Conservation (phyloP, 2,797 vertebrate species). For the Chromis chromis region DNA sequence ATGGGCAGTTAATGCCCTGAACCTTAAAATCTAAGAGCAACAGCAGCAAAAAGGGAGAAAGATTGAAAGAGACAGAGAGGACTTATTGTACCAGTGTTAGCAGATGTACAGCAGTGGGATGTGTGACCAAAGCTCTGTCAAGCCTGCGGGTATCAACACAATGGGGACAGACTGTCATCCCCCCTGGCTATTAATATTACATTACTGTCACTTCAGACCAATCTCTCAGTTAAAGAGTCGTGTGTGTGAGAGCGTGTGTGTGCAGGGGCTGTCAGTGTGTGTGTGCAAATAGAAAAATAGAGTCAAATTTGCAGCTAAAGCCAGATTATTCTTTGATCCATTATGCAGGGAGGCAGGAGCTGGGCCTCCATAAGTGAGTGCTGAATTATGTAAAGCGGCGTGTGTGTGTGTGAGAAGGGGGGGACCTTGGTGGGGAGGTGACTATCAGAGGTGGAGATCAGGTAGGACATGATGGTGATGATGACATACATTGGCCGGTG, state of each 20-base stretch:
- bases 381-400: constrained; percentile 71
- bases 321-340: constrained; percentile 72
- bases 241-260: constrained; percentile 21
- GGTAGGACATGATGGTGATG: constrained; percentile 55
- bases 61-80: constrained; percentile 77
- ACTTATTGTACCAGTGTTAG: constrained; percentile 75
- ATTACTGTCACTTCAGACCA: constrained; percentile 84
- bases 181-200: constrained; percentile 83
- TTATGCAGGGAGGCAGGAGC: constrained; percentile 72
- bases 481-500: constrained; percentile 62
- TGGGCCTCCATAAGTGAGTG: constrained; percentile 58
- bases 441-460: constrained; percentile 71
- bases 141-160: constrained; percentile 80
- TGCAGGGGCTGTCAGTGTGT: constrained; percentile 6
- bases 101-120: constrained; percentile 80
- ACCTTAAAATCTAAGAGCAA: constrained; percentile 30
- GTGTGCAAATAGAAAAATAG: constrained; percentile 58
- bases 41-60: constrained; percentile 34
- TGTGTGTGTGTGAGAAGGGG: constrained; percentile 50
- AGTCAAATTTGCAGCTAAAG: constrained; percentile 59
- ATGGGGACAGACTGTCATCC: constrained; percentile 79
- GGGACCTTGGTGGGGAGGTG: constrained; percentile 49
- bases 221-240: constrained; percentile 75
- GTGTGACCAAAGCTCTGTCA: constrained; percentile 84
- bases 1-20: neutral